Evolutionary conservation across 2,113 vertebrate species (phyloP).

Genomic region (Naja naja): DNA sequence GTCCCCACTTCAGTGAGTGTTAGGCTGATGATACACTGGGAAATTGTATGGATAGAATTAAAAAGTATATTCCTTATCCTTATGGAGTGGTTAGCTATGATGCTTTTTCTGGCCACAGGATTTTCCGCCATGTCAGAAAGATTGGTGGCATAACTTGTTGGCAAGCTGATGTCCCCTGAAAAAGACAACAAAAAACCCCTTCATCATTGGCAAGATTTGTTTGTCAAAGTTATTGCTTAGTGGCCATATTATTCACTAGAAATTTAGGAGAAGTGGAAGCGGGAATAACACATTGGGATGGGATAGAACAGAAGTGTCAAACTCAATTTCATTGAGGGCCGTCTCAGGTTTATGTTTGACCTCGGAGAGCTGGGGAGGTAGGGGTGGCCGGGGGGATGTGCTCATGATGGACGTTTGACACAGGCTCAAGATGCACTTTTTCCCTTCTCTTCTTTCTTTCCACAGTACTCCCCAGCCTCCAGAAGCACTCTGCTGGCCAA

Average conservation of each 20-base stretch:
- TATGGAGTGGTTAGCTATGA: not conserved
- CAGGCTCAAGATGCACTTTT: too few relatives aligned
- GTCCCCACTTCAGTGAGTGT: not conserved
- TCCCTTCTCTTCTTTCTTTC: too few relatives aligned
- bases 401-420: too few relatives aligned
- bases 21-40: not conserved
- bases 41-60: not conserved
- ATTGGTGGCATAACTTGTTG: not conserved
- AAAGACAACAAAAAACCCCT: not conserved
- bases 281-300: too few relatives aligned
- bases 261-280: not conserved
- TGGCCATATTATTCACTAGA: not conserved
- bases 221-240: not conserved
- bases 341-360: too few relatives aligned
- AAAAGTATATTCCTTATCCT: not conserved
- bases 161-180: not conserved
- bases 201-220: not conserved
- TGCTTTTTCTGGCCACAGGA: not conserved
- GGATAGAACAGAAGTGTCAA: too few relatives aligned
- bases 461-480: too few relatives aligned
- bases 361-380: too few relatives aligned
- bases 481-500: too few relatives aligned
- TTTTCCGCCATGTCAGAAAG: not conserved
- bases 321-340: too few relatives aligned
- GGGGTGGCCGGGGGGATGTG: too few relatives aligned